A percentile compares a stretch with the other conserved stretches of the same genome.
These are phyloP conservation scores for Oreochromis niloticus DNA, from an alignment of 2,113 vertebrate species.

Conservation along the genomic window DNA sequence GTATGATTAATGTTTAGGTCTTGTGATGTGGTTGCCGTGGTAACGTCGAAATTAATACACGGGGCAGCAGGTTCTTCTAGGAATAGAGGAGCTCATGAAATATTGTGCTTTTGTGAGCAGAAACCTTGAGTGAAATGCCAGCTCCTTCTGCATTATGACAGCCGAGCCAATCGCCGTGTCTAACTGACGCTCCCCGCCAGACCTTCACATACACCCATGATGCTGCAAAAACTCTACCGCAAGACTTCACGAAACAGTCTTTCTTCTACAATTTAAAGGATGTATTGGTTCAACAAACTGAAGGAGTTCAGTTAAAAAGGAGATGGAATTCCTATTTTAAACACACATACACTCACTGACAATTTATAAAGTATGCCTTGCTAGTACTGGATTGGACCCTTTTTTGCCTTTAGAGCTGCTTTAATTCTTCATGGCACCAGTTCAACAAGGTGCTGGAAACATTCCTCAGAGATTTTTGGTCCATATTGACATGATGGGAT, in stretches of 20 bases:
- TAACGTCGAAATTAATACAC: constrained; percentile 33
- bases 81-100: constrained; percentile 30
- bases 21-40: constrained; percentile 54
- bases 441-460: neutral
- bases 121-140: constrained; percentile 27
- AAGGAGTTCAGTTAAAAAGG: neutral
- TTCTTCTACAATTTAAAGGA: neutral
- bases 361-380: neutral
- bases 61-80: constrained; percentile 18
- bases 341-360: neutral
- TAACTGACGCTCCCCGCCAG: neutral
- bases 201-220: neutral
- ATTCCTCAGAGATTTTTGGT: neutral
- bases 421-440: neutral
- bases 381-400: neutral
- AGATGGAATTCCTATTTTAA: neutral
- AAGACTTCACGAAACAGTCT: neutral
- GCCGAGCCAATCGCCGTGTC: neutral
- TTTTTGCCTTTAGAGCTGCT: neutral
- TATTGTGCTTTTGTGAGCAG: constrained; percentile 42
- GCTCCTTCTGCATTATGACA: constrained; percentile 4
- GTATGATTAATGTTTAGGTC: constrained; percentile 61
- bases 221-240: neutral
- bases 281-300: neutral
- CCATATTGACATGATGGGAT: neutral